Percentiles rank a stretch among this genome's conserved stretches.
Evolutionary conservation across 2,888 invertebrate species (phyloP).

Genomic region (Eurytoma californica): DNA sequence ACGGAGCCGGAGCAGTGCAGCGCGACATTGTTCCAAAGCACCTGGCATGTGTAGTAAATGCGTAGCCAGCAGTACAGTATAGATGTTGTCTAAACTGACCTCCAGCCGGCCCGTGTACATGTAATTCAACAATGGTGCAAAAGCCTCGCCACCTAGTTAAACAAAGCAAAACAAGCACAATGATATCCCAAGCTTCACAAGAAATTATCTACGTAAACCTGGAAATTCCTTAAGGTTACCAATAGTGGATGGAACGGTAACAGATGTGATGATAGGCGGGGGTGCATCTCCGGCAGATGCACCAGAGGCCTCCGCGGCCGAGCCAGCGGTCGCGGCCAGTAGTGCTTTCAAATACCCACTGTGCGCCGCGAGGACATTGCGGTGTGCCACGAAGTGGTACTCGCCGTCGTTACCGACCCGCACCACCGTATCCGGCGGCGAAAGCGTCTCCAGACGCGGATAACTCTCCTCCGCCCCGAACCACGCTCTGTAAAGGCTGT

Average conservation of each 20-base stretch:
- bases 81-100: constrained; percentile 83
- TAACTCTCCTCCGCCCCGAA: constrained; percentile 68
- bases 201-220: not conserved
- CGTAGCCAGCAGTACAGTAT: constrained; percentile 83
- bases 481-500: constrained; percentile 75
- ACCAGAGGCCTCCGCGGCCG: constrained; percentile 75
- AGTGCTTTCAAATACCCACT: constrained; percentile 84
- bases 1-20: constrained; percentile 78
- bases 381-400: constrained; percentile 83
- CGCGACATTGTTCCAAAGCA: constrained; percentile 82
- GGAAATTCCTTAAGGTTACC: constrained; percentile 64
- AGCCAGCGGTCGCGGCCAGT: constrained; percentile 70
- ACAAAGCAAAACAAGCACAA: not conserved
- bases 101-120: constrained; percentile 86
- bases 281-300: constrained; percentile 46
- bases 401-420: constrained; percentile 80
- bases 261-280: constrained; percentile 65
- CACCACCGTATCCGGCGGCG: constrained; percentile 80
- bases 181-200: not conserved
- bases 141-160: constrained; percentile 74
- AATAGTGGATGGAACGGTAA: constrained; percentile 70
- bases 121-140: constrained; percentile 83
- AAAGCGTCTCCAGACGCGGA: constrained; percentile 67
- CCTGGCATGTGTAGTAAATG: constrained; percentile 85
- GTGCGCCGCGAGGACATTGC: constrained; percentile 80